A percentile compares a stretch with the other conserved stretches of the same genome.
Conservation (phyloP, 2,888 invertebrate species). For the Apoda limacodes region DNA sequence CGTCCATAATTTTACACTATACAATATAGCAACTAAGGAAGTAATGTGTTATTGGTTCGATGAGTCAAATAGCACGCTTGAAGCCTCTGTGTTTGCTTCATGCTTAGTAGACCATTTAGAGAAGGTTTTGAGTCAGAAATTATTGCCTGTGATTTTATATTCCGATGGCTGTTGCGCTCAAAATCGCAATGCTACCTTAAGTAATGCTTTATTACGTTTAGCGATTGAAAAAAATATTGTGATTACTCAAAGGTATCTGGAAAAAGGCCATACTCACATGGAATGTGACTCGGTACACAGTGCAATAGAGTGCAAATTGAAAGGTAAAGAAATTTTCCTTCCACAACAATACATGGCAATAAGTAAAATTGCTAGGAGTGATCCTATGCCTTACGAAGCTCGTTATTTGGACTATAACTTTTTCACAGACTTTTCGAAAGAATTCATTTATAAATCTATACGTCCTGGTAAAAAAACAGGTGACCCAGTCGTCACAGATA, state of each 20-base stretch:
- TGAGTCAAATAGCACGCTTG: conserved; percentile 18
- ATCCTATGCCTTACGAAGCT: conserved; percentile 6
- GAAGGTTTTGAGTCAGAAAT: conserved; percentile 6
- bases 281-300: conserved; percentile 21
- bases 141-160: conserved; percentile 13
- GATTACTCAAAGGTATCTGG: conserved; percentile 23
- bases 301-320: conserved; percentile 23
- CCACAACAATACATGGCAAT: conserved; percentile 11
- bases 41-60: conserved; percentile 21
- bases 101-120: conserved; percentile 20
- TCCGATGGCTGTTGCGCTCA: conserved; percentile 7
- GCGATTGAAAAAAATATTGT: conserved; percentile 6
- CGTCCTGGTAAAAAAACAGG: conserved; percentile 9
- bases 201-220: conserved; percentile 14
- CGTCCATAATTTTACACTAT: conserved; percentile 22
- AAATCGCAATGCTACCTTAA: conserved; percentile 4
- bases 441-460: conserved; percentile 5
- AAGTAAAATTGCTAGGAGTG: conserved; percentile 11
- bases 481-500: conserved; percentile 11
- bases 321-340: conserved; percentile 13
- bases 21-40: conserved; percentile 14
- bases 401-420: conserved; percentile 4
- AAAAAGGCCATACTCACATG: conserved; percentile 24
- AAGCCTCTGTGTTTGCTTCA: conserved; percentile 19
- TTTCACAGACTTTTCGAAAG: conserved; percentile 4